phyloP scores from a whole-genome alignment of 2,113 vertebrate genomes.

The Takifugu bimaculatus region DNA sequence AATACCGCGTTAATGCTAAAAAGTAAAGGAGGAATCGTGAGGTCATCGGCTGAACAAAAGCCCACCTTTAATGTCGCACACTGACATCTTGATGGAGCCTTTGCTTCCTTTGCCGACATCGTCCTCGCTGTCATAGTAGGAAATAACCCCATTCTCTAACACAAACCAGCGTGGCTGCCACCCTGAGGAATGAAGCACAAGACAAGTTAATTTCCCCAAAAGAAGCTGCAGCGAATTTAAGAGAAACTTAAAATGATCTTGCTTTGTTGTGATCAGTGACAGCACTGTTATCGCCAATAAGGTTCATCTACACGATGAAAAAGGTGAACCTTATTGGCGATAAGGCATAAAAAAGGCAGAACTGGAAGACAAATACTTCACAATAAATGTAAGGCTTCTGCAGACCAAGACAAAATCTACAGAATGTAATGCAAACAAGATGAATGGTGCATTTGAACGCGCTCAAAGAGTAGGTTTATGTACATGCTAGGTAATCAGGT shows the following conservation, averaged over 20 bases:
- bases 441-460: too few relatives aligned
- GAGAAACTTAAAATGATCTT: not conserved
- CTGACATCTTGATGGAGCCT: constrained; percentile 94
- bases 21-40: accelerated
- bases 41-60: not conserved
- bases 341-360: too few relatives aligned
- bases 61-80: constrained; percentile 95
- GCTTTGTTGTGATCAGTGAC: too few relatives aligned
- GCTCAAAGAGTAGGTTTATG: too few relatives aligned
- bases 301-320: too few relatives aligned
- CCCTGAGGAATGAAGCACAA: constrained; percentile 68
- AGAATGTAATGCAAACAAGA: too few relatives aligned
- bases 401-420: too few relatives aligned
- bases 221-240: not conserved
- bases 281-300: too few relatives aligned
- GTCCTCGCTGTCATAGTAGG: constrained; percentile 92
- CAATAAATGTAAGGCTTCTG: too few relatives aligned
- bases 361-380: too few relatives aligned
- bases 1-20: not conserved
- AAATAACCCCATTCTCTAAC: constrained; percentile 87
- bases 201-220: not conserved
- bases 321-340: too few relatives aligned
- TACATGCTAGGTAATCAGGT: too few relatives aligned
- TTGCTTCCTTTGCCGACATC: constrained; percentile 95
- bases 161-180: constrained; percentile 98